Evolutionary conservation across 2,113 vertebrate genomes (phyloP).

Genomic region (Pseudopodoces humilis): DNA sequence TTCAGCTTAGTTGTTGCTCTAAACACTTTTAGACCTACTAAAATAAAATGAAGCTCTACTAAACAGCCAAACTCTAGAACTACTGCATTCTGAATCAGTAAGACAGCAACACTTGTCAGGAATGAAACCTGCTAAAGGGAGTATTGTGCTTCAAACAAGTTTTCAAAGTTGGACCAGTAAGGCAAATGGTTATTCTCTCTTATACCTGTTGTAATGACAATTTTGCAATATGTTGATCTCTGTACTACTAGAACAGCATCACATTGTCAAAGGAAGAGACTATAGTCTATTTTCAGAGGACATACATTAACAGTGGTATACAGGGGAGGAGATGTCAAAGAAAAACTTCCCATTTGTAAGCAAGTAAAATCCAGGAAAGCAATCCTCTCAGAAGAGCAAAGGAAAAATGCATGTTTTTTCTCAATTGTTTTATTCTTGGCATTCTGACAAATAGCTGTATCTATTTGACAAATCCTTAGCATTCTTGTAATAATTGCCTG

Average conservation of each 20-base stretch:
- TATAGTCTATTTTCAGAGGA: background rate
- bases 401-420: background rate
- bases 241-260: background rate
- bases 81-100: background rate
- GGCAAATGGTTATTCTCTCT: background rate
- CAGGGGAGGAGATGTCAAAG: background rate
- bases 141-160: background rate
- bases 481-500: background rate
- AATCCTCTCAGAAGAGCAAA: background rate
- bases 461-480: background rate
- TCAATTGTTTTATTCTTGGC: background rate
- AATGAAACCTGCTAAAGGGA: background rate
- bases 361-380: background rate
- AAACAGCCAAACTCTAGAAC: background rate
- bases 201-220: background rate
- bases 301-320: rapidly evolving
- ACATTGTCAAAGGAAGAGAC: background rate
- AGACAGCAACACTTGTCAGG: background rate
- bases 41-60: background rate
- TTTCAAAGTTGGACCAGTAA: background rate
- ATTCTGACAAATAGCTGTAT: background rate
- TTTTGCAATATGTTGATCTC: background rate
- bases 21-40: background rate
- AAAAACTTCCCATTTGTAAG: background rate
- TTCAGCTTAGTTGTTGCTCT: background rate